A percentile compares a stretch with the other conserved stretches of the same genome.
Evolutionary conservation across 2,797 vertebrate species (phyloP).

Genomic region (Enteromius afrohamiltoni): DNA sequence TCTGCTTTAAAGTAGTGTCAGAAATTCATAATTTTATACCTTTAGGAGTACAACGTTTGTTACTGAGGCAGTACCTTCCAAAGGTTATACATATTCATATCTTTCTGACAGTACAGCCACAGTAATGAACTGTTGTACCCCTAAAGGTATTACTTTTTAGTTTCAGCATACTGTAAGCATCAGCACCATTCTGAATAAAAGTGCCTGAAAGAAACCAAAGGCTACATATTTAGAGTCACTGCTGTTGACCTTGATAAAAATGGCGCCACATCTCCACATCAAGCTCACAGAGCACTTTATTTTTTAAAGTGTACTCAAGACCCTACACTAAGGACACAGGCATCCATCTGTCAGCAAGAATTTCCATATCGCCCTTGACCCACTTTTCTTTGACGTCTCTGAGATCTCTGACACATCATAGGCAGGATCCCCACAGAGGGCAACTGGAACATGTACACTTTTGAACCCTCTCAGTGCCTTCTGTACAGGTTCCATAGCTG

Average conservation of each 20-base stretch:
- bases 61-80: not conserved
- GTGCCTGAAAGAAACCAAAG: not conserved
- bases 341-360: conserved; percentile 16
- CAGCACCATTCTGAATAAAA: not conserved
- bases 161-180: not conserved
- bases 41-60: not conserved
- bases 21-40: not conserved
- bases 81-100: not conserved
- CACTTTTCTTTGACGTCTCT: conserved; percentile 16
- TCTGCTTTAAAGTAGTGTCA: not conserved
- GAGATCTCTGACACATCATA: conserved; percentile 33
- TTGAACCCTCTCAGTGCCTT: conserved; percentile 12
- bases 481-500: conserved; percentile 14
- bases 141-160: too few relatives aligned
- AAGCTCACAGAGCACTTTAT: conserved; percentile 3
- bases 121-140: not conserved
- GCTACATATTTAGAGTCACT: not conserved
- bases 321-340: not conserved
- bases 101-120: not conserved
- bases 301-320: conserved; percentile 10
- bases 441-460: conserved; percentile 27
- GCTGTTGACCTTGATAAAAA: not conserved
- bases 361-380: conserved; percentile 1
- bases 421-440: conserved; percentile 22
- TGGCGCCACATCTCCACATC: not conserved